phyloP scores from a whole-genome alignment of 2,797 vertebrate genomes.

The Hyperoplus immaculatus region DNA sequence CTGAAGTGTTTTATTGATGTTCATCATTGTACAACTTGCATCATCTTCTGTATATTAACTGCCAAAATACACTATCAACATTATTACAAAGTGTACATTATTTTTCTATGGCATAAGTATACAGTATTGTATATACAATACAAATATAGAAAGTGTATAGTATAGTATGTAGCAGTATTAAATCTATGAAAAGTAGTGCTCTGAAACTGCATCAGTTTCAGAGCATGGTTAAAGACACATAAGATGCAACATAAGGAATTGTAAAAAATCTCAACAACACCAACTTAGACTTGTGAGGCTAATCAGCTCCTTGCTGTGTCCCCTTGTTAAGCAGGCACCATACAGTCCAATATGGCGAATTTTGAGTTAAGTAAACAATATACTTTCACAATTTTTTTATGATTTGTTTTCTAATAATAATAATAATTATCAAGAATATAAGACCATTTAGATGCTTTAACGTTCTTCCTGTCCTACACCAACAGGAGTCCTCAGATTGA shows the following conservation, averaged over 20 bases:
- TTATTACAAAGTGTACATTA: neutral
- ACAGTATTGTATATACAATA: neutral
- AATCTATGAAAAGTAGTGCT: neutral
- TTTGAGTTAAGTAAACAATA: neutral
- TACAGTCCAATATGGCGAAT: neutral
- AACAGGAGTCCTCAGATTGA: conserved; percentile 20
- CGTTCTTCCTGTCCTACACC: neutral
- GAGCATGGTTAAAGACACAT: neutral
- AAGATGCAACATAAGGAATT: neutral
- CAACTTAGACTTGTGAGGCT: neutral
- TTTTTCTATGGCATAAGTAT: neutral
- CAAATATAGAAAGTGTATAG: neutral
- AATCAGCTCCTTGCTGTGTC: neutral
- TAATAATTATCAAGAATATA: neutral
- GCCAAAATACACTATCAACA: neutral
- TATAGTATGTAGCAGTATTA: neutral
- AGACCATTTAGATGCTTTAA: neutral
- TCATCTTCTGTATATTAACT: neutral
- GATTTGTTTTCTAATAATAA: neutral
- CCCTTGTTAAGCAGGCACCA: conserved; percentile 1
- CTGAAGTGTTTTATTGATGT: conserved; percentile 5
- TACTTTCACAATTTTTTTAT: neutral
- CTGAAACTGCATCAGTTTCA: neutral
- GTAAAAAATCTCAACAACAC: neutral
- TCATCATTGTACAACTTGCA: neutral